Evolutionary conservation across 2,113 vertebrate species (phyloP).

Genomic region (Larimichthys polyactis): DNA sequence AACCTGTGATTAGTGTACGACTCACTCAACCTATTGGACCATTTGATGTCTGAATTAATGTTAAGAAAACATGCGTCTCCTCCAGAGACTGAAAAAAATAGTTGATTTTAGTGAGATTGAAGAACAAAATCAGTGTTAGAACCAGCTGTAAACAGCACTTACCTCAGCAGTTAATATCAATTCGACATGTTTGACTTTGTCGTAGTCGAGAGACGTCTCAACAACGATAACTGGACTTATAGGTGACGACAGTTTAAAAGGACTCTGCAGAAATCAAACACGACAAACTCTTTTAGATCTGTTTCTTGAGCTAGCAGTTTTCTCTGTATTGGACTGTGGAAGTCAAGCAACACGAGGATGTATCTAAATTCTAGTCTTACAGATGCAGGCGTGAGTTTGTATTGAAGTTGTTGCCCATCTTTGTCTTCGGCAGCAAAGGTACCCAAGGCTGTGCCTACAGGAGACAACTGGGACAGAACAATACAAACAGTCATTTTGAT

Average conservation of each 20-base stretch:
- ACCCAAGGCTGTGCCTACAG: not conserved
- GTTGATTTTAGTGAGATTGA: not conserved
- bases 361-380: slow-evolving; percentile 43
- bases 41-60: no score
- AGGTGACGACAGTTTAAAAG: slow-evolving; percentile 76
- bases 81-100: not conserved
- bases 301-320: not conserved
- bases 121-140: not conserved
- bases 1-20: not conserved
- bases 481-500: not conserved
- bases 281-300: not conserved
- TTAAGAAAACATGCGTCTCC: not conserved
- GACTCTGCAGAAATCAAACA: slow-evolving; percentile 65
- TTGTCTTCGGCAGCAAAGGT: slow-evolving; percentile 36
- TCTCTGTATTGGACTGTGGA: not conserved
- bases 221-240: slow-evolving; percentile 79
- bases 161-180: slow-evolving; percentile 84
- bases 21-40: not conserved
- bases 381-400: slow-evolving; percentile 52
- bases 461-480: slow-evolving; percentile 50
- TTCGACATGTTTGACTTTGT: slow-evolving; percentile 55
- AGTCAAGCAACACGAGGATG: not conserved
- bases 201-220: slow-evolving; percentile 80
- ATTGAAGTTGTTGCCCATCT: slow-evolving; percentile 29
- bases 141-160: slow-evolving; percentile 61